These are phyloP conservation scores for Zapornia atra DNA, from an alignment of 2,113 vertebrate genomes.

Conservation along the genomic window DNA sequence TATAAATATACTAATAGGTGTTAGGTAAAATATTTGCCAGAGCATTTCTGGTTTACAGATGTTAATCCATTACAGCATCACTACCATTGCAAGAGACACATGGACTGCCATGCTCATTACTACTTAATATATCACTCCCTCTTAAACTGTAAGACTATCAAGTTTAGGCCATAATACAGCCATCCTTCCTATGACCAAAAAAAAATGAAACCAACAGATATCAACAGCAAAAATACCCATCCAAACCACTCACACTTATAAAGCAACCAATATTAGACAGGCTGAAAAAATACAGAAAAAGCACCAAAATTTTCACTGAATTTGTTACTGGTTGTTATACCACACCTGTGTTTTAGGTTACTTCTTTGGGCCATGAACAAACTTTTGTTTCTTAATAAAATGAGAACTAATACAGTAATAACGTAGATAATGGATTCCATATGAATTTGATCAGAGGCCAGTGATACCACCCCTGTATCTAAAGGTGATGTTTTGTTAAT, in stretches of 20 bases:
- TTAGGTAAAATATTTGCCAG: slow-evolving; percentile 62
- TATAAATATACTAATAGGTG: slow-evolving; percentile 50
- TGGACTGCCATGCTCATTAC: slow-evolving; percentile 53
- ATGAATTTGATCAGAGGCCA: neutral
- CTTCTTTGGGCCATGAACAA: neutral
- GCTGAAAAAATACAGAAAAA: neutral
- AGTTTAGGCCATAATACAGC: slow-evolving; percentile 11
- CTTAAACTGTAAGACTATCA: slow-evolving; percentile 60
- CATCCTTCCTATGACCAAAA: neutral
- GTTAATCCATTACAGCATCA: slow-evolving; percentile 67
- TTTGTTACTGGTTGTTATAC: neutral
- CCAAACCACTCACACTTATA: neutral
- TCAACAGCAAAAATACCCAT: too few relatives aligned
- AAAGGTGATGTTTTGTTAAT: neutral
- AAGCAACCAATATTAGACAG: neutral
- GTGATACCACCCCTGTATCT: neutral
- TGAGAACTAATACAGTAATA: neutral
- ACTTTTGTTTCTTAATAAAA: neutral
- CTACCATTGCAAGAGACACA: slow-evolving; percentile 57
- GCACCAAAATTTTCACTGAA: neutral
- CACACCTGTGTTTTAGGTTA: neutral
- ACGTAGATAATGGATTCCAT: neutral
- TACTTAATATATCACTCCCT: slow-evolving; percentile 70
- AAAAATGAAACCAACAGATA: neutral
- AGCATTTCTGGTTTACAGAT: slow-evolving; percentile 60